Percentiles rank a stretch among this genome's conserved stretches.
phyloP scores from a whole-genome alignment of 2,797 vertebrate species.

The Malacoctenus gilli region DNA sequence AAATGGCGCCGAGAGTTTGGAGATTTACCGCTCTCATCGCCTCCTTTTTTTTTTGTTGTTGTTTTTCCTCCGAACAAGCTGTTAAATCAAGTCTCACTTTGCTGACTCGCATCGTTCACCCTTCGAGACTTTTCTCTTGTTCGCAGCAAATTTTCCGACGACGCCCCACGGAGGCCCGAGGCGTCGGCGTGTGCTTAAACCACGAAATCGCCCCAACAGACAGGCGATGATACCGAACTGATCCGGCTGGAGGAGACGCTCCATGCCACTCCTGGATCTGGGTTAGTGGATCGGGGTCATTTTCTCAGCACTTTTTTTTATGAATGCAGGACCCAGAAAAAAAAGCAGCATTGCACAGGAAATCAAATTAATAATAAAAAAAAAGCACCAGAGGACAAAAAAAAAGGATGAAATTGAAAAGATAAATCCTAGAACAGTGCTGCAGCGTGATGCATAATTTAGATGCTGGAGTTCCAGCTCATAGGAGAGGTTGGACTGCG shows the following conservation, averaged over 20 bases:
- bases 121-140: slow-evolving; percentile 41
- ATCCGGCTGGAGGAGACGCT: slow-evolving; percentile 42
- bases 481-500: not conserved
- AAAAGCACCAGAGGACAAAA: slow-evolving; percentile 4
- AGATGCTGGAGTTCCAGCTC: not conserved
- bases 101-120: slow-evolving; percentile 30
- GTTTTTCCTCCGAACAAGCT: slow-evolving; percentile 5
- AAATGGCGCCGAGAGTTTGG: slow-evolving; percentile 5
- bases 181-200: slow-evolving; percentile 55
- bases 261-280: slow-evolving; percentile 48
- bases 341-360: slow-evolving; percentile 14
- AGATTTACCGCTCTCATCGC: slow-evolving; percentile 14
- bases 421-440: slow-evolving; percentile 8
- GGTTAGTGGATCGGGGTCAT: slow-evolving; percentile 61
- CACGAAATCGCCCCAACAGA: slow-evolving; percentile 62
- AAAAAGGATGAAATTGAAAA: slow-evolving; percentile 3
- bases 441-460: not conserved
- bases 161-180: slow-evolving; percentile 44
- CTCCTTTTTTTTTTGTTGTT: slow-evolving; percentile 4
- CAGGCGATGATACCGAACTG: slow-evolving; percentile 46
- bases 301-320: slow-evolving; percentile 39
- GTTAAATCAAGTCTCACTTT: slow-evolving; percentile 40
- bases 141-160: slow-evolving; percentile 37
- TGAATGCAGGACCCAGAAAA: slow-evolving; percentile 21
- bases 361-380: slow-evolving; percentile 23